Base-by-base conservation (phyloP, 2,113 vertebrate species). In the Ia io region DNA sequence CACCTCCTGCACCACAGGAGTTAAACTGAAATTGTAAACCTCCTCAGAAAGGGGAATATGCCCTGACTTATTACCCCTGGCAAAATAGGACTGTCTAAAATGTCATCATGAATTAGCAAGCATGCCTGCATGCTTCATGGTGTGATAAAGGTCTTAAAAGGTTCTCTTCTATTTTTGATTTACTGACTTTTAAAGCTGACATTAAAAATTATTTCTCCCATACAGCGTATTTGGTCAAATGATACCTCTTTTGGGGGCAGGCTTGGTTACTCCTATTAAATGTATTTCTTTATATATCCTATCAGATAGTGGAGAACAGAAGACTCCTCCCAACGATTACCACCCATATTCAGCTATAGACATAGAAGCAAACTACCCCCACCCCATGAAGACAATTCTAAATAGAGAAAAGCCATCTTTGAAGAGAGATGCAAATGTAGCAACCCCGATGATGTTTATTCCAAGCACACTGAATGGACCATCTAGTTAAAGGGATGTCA, bases 91-190 rank as follows among this genome's bases (percentile, higher is more conserved):
- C 80, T 85, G n/a, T 13, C 42, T 78, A 51, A 95, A 97, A 93
- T 94, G 96, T 90, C 96, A 96, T 74, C 77, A 2, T 42, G 95
- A 94, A 88, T 96, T 90, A 95, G 61, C 95, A 84, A 87, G 70
- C 63, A n/a, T 92, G 90, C 79, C 63, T 95, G 47, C 89, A 82
- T 82, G 93, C 80, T 74, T 93, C 61, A 7, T 61, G 76, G 11
- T 83, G 65, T 49, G 56, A 40, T 93, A 74, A 70, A 90, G 59
- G 83, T 94, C 82, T 96, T 96, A 92, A 90, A 92, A 77, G 13
- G 0, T 78, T 95, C 80, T 74, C 63, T 82, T 87, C 88, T 96
- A 83, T 85, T 97, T 97, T 96, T 95, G 65, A 92, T 93, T 90
- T 86, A 86, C 47, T 59, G 47, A 88, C 80, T 93, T 94, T 88